Percentiles rank a stretch among this genome's conserved stretches.
Evolutionary conservation across 2,113 vertebrate genomes (phyloP).

Genomic region (Mastomys coucha): DNA sequence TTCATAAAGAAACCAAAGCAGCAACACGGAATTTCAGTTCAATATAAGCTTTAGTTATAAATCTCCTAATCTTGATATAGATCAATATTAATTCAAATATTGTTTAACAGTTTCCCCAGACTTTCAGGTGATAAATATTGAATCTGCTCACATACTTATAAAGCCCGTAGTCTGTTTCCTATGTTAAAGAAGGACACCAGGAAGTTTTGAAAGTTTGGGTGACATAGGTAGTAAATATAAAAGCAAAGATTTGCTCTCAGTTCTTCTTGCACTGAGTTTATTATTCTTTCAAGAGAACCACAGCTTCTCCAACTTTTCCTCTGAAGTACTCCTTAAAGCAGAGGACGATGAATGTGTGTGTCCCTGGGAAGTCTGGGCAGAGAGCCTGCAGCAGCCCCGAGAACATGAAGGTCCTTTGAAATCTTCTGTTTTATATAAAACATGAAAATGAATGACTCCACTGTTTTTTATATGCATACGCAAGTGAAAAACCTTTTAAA

Average conservation of each 20-base stretch:
- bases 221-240: slow-evolving; percentile 58
- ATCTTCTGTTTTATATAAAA: slow-evolving; percentile 78
- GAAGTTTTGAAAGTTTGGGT: slow-evolving; percentile 41
- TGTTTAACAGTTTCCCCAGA: not conserved
- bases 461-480: slow-evolving; percentile 78
- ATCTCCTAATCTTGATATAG: not conserved
- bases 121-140: not conserved
- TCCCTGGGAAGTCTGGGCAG: slow-evolving; percentile 70
- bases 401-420: slow-evolving; percentile 83
- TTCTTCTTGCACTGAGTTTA: slow-evolving; percentile 69
- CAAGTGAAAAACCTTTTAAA: slow-evolving; percentile 72
- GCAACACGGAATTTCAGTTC: not conserved
- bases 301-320: slow-evolving; percentile 70
- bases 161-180: not conserved
- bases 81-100: not conserved
- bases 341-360: slow-evolving; percentile 50
- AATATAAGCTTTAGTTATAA: not conserved
- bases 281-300: slow-evolving; percentile 72
- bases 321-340: slow-evolving; percentile 78
- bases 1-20: not conserved
- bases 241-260: slow-evolving; percentile 56
- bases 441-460: slow-evolving; percentile 79
- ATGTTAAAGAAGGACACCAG: slow-evolving; percentile 31
- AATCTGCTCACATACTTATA: not conserved
- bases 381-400: slow-evolving; percentile 79